Base-by-base conservation (phyloP, 2,113 vertebrate species). In the Echinops telfairi region DNA sequence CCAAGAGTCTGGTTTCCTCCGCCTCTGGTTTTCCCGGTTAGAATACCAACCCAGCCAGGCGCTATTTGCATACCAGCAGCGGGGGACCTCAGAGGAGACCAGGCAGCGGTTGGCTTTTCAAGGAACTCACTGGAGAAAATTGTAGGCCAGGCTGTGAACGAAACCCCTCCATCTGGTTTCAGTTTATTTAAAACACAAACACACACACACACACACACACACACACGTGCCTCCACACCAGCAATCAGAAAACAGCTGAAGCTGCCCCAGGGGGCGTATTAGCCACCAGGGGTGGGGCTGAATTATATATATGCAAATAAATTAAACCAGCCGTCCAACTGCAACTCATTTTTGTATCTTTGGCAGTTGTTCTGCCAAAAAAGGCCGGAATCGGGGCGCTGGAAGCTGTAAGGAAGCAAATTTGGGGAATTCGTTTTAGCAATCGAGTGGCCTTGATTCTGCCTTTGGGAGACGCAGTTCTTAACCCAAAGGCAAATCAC, bases 241-340 rank as follows among this genome's bases (percentile, higher is more conserved):
- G 96, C 96, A 96, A 96, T 96, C 92, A 95, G 92, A 96, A 95
- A 95, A 93, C 90, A 90, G 94, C 76, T 66, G 1, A 83, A 78
- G 80, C 86, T 93, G 91, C 88, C 94, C 94, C 40, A 36, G 57
- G 23, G 76, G 40, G 20, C 3, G 31, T 94, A 92, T 95, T 96
- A 96, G 92, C 94, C 95, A 95, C 80, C 47, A 90, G 88, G 86
- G 90, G 93, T 90, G 96, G 95, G 53, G 73, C 75, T 57, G 40
- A 88, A 94, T 96, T 96, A 95, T 97, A 93, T 83, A 95, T 95
- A 96, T 96, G 93, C 96, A 96, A 96, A 96, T 96, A 92, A 93
- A 94, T 94, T 92, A 96, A 86, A 92, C 79, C 85, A 95, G 94
- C 33, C 76, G 19, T 88, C 96, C 95, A 95, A 97, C 89, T 95